These are phyloP conservation scores for Rhynchonema sp. DNA, from an alignment of 2,888 invertebrate species.

Conservation along the genomic window DNA sequence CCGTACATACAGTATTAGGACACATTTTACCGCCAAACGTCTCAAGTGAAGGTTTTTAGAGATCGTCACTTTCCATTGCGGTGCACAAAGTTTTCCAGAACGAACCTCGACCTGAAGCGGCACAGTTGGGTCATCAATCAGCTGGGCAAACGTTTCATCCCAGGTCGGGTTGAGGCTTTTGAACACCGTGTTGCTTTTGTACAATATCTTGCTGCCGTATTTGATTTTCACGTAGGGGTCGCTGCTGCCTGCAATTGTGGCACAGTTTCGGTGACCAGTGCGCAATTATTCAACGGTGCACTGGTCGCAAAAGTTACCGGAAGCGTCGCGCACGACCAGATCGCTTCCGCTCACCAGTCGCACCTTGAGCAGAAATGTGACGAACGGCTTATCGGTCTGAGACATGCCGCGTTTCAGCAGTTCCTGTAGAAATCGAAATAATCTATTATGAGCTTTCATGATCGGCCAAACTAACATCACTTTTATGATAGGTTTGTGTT, in stretches of 20 bases:
- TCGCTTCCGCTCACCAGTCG: slow-evolving; percentile 21
- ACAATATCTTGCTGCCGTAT: slow-evolving; percentile 44
- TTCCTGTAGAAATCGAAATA: no score
- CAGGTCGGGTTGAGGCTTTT: slow-evolving; percentile 88
- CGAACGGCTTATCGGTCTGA: slow-evolving; percentile 13
- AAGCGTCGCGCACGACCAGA: slow-evolving; percentile 21
- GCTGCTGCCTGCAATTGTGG: slow-evolving; percentile 15
- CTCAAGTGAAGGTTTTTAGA: no score
- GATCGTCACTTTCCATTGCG: no score
- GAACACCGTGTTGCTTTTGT: slow-evolving; percentile 81
- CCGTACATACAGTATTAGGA: no score
- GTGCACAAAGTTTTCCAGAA: no score
- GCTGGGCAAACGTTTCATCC: slow-evolving; percentile 84
- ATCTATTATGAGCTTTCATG: no score
- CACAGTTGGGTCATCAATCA: slow-evolving; percentile 65
- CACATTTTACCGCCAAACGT: no score
- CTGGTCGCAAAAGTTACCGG: slow-evolving; percentile 12
- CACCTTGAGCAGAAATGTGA: slow-evolving; percentile 18
- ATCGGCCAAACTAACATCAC: no score
- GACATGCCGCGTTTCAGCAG: no score
- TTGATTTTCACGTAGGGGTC: slow-evolving; percentile 26
- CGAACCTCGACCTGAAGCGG: slow-evolving; percentile 54
- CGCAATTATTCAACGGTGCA: not conserved
- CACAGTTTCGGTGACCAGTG: not conserved
- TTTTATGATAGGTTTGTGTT: no score